Percentiles rank a stretch among this genome's conserved stretches.
These are phyloP conservation scores for Polietes domitor DNA, from an alignment of 2,888 invertebrate species.

Conservation along the genomic window DNA sequence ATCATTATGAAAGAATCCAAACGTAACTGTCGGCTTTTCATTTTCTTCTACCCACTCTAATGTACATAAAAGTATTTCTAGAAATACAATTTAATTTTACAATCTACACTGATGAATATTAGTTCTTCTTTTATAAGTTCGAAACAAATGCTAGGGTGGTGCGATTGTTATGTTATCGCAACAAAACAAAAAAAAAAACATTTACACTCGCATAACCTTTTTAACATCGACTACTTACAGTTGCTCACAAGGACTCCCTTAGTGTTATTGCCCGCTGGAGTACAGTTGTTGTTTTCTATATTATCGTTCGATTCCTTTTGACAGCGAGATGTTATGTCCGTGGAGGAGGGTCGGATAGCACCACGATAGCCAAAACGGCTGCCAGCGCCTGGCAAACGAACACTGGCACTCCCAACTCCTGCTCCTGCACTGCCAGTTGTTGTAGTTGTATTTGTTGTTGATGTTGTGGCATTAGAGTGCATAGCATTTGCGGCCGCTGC, in stretches of 20 bases:
- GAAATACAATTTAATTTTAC: no score
- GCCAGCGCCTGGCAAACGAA: conserved; percentile 80
- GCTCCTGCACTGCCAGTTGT: background rate
- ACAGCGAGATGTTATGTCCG: conserved; percentile 85
- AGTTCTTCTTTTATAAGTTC: no score
- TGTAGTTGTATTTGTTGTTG: conserved; percentile 67
- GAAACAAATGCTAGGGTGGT: no score
- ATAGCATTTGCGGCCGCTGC: conserved; percentile 69
- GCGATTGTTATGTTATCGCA: no score
- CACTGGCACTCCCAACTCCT: conserved; percentile 39
- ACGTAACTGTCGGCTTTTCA: no score
- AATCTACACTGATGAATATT: no score
- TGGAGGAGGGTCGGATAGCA: conserved; percentile 82
- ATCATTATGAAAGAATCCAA: no score
- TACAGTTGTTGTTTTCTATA: conserved; percentile 81
- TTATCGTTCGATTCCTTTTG: conserved; percentile 84
- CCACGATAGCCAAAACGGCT: conserved; percentile 91
- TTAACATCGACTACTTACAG: conserved; percentile 71
- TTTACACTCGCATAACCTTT: no score
- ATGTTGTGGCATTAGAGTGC: conserved; percentile 41
- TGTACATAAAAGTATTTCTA: no score
- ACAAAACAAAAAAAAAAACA: no score
- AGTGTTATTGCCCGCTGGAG: conserved; percentile 66
- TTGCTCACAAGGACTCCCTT: conserved; percentile 79
- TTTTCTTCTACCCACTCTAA: no score